These are phyloP conservation scores for Syngnathus scovelli DNA, from an alignment of 2,113 vertebrate genomes.

Conservation along the genomic window DNA sequence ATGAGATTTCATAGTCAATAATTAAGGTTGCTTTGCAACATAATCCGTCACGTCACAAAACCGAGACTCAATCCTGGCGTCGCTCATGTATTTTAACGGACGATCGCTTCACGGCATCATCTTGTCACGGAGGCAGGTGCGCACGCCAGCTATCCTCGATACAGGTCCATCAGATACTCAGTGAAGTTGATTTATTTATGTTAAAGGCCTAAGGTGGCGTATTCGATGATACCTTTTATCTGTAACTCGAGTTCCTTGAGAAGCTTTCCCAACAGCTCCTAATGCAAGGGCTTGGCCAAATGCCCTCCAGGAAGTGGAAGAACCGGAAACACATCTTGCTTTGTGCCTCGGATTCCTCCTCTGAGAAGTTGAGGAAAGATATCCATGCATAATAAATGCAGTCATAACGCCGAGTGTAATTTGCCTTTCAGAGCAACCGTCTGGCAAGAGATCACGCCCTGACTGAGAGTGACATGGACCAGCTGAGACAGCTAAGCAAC, in stretches of 20 bases:
- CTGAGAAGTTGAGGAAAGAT: not conserved
- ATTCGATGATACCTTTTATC: conserved; percentile 16
- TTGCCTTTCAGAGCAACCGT: conserved; percentile 79
- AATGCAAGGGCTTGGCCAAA: conserved; percentile 10
- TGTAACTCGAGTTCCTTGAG: conserved; percentile 22
- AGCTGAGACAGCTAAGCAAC: conserved; percentile 87
- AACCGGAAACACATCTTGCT: too few species aligned
- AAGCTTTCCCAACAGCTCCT: conserved; percentile 1
- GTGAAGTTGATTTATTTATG: conserved; percentile 25
- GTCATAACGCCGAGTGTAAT: not conserved
- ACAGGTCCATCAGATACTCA: conserved; percentile 7
- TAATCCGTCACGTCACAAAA: not conserved
- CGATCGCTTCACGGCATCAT: not conserved
- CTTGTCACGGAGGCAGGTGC: not conserved
- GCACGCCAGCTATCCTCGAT: not conserved
- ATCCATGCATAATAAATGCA: not conserved
- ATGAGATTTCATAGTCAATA: not conserved
- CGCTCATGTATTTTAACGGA: too few species aligned
- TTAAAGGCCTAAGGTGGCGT: conserved; percentile 11
- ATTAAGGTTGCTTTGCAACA: not conserved
- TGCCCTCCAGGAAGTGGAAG: not conserved
- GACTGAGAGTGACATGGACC: conserved; percentile 88
- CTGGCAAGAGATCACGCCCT: conserved; percentile 89
- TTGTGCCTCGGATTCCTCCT: too few species aligned
- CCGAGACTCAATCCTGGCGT: not conserved